Base-by-base conservation (phyloP, 2,113 vertebrate species). In the Cairina moschata region DNA sequence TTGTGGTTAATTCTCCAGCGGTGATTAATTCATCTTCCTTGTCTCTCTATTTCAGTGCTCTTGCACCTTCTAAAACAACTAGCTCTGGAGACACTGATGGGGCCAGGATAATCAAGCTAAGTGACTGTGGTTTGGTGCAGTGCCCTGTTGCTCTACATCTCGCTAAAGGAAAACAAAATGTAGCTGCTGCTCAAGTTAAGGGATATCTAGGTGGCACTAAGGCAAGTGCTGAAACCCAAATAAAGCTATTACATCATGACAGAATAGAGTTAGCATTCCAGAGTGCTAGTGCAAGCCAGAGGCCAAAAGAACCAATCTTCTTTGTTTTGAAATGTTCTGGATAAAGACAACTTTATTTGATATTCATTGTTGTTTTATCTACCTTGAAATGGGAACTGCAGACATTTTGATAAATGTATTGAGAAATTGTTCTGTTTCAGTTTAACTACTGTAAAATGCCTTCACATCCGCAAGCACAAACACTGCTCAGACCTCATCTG, bases 311-410 rank as follows among this genome's bases (percentile, higher is more conserved):
- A 83, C 81, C 46, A 25, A 80, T 50, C 67, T 76, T 40, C 32
- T 48, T 74, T 8, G 34, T 94, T 91, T 59, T 23, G 8, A 93
- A 91, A 26, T 2, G 25, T 10, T 80, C 71, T 46, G 68, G 81
- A 89, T 91, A 86, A 36, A 95, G 94, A 87, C 67, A 71, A 76
- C 85, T 95, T 90, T 63, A 86, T 80, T 92, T 74, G 91, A 82
- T 91, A 80, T 52, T 80, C 77, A 17, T 55, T 26, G 67, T 55
- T 83, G 90, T 22, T 95, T 93, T 59, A 91, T 88, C 94, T 71
- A 85, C 62, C 90, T 80, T 44, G 85, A 40, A 94, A 91, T 1
- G n/a, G 87, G 55, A 59, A 31, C 44, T 14, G 34, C 68, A 42
- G 93, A 80, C 82, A 7, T 54, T 86, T 80, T 93, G 94, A 96